Conservation (phyloP, 2,888 invertebrate genomes). For the Drosophila kanekoi region DNA sequence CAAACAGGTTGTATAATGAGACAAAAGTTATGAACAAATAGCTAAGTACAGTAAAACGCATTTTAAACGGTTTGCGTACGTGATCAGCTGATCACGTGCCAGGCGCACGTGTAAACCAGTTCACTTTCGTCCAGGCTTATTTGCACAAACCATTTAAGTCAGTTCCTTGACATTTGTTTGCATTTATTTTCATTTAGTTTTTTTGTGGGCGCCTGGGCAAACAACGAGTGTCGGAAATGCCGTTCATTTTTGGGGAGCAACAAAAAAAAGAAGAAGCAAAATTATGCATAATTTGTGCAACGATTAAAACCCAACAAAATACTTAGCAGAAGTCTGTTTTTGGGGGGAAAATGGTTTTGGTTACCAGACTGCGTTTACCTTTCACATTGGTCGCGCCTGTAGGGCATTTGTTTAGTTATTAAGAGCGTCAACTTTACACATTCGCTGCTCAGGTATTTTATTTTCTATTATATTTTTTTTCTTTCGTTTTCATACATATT, state of each 20-base stretch:
- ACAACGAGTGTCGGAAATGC: slow-evolving; percentile 63
- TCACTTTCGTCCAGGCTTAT: slow-evolving; percentile 22
- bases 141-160: slow-evolving; percentile 36
- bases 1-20: slow-evolving; percentile 23
- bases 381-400: slow-evolving; percentile 47
- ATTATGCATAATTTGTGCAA: slow-evolving; percentile 71
- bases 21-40: slow-evolving; percentile 8
- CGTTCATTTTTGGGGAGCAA: slow-evolving; percentile 36
- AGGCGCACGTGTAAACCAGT: slow-evolving; percentile 27
- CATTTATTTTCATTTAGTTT: slow-evolving; percentile 5
- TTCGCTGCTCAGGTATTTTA: slow-evolving; percentile 46
- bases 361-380: slow-evolving; percentile 32
- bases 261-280: slow-evolving; percentile 2
- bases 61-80: slow-evolving; percentile 7
- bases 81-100: slow-evolving; percentile 43
- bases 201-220: slow-evolving; percentile 12
- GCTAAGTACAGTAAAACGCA: slow-evolving; percentile 9
- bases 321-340: slow-evolving; percentile 10
- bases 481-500: slow-evolving; percentile 33
- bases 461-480: slow-evolving; percentile 19
- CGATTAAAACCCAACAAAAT: slow-evolving; percentile 60
- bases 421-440: slow-evolving; percentile 63
- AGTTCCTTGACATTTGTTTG: slow-evolving; percentile 30
- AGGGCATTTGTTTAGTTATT: slow-evolving; percentile 70
- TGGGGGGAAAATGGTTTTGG: slow-evolving; percentile 23